A percentile compares a stretch with the other conserved stretches of the same genome.
phyloP scores from a whole-genome alignment of 2,888 invertebrate genomes.

The Heliconius aoede region DNA sequence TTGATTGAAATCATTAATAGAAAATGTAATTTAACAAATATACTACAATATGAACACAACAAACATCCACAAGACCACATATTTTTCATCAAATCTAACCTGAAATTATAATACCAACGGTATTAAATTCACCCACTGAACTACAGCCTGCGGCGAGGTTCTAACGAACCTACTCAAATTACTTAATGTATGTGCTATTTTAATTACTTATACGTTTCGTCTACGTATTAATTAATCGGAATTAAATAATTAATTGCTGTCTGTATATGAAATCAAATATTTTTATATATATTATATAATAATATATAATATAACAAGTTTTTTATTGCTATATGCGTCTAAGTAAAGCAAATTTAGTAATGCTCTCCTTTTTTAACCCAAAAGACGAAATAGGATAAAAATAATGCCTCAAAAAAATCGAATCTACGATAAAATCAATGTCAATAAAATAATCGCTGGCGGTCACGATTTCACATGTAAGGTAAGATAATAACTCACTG shows the following conservation, averaged over 20 bases:
- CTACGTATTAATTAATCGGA: background rate
- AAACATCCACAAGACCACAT: background rate
- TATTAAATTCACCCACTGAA: slow-evolving; percentile 49
- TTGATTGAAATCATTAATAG: too few species aligned
- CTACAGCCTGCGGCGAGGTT: slow-evolving; percentile 51
- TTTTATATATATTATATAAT: too few species aligned
- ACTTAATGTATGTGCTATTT: slow-evolving; percentile 49
- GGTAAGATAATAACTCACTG: slow-evolving; percentile 50
- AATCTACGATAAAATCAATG: slow-evolving; percentile 16
- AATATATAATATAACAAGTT: too few species aligned
- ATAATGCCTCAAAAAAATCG: background rate
- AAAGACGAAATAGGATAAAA: too few species aligned
- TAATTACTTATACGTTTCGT: slow-evolving; percentile 45
- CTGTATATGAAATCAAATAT: background rate
- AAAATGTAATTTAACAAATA: background rate
- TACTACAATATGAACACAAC: background rate
- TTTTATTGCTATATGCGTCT: too few species aligned
- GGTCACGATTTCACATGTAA: slow-evolving; percentile 39
- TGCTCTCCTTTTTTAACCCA: too few species aligned
- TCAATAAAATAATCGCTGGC: slow-evolving; percentile 45
- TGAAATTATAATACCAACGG: slow-evolving; percentile 35
- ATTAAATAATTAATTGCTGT: background rate
- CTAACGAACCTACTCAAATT: slow-evolving; percentile 51
- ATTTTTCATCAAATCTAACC: slow-evolving; percentile 24
- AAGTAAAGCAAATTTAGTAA: too few species aligned